Conservation (phyloP, 37 sponge, comb jelly and placozoan genomes). For the Eunapius fragilis region DNA sequence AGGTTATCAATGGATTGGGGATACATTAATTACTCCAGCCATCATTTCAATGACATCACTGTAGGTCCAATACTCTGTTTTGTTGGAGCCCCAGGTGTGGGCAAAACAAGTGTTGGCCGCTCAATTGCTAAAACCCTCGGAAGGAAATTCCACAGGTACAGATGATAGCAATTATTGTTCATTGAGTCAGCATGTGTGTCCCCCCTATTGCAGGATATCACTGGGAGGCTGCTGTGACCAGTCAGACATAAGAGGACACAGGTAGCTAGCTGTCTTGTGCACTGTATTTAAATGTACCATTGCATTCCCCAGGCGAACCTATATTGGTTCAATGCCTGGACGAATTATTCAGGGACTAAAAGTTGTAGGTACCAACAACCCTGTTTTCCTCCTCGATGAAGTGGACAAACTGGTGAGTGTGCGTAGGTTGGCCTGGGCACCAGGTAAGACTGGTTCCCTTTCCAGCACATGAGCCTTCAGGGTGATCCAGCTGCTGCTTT, state of each 20-base stretch:
- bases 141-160: conserved; percentile 67
- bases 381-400: conserved; percentile 91
- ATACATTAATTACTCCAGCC: too few species aligned
- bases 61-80: conserved; percentile 91
- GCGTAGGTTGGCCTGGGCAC: not conserved
- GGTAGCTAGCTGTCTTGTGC: conserved; percentile 8
- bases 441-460: not conserved
- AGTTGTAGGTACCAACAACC: conserved; percentile 79
- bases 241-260: conserved; percentile 89
- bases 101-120: conserved; percentile 90
- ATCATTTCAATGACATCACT: too few species aligned
- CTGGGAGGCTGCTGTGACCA: conserved; percentile 91
- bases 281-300: not conserved
- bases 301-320: conserved; percentile 66
- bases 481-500: conserved; percentile 95
- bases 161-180: not conserved
- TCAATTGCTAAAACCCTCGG: conserved; percentile 86
- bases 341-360: conserved; percentile 79
- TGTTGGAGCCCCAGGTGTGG: conserved; percentile 93
- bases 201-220: conserved; percentile 52
- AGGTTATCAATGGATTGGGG: too few species aligned
- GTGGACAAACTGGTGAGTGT: conserved; percentile 78
- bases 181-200: not conserved
- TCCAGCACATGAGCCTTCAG: conserved; percentile 65
- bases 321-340: conserved; percentile 90